Conservation (phyloP, 2,888 invertebrate species). For the Acrobasis repandana region DNA sequence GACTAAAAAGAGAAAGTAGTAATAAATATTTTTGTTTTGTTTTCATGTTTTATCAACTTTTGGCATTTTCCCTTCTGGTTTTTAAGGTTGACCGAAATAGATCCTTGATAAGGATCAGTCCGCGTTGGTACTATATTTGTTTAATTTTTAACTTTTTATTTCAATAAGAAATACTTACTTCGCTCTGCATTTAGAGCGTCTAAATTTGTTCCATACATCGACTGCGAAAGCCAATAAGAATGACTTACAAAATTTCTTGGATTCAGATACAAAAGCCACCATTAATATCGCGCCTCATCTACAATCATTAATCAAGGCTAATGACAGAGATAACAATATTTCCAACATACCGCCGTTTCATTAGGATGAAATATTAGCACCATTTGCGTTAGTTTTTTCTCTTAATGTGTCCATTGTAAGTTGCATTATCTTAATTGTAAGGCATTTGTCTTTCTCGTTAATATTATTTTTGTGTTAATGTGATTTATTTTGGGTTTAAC, state of each 20-base stretch:
- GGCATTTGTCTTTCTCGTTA: constrained; percentile 5
- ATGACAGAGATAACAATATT: constrained; percentile 57
- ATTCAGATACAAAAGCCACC: constrained; percentile 43
- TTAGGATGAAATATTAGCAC: constrained; percentile 39
- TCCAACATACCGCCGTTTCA: constrained; percentile 38
- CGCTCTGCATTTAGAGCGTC: neutral
- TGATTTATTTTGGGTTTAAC: constrained; percentile 2
- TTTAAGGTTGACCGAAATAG: too few species aligned
- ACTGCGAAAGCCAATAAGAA: constrained; percentile 8
- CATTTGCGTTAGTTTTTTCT: constrained; percentile 36
- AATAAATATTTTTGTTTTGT: too few species aligned
- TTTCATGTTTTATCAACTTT: too few species aligned
- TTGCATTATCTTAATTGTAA: constrained; percentile 23
- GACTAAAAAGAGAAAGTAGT: too few species aligned
- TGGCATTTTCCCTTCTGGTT: too few species aligned
- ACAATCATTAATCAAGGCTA: constrained; percentile 54
- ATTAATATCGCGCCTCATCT: constrained; percentile 46
- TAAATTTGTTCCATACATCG: neutral
- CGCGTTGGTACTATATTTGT: too few species aligned
- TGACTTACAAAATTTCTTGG: constrained; percentile 26
- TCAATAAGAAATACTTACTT: too few species aligned
- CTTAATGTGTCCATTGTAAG: constrained; percentile 23
- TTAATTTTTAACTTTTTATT: too few species aligned
- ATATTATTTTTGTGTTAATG: constrained; percentile 8
- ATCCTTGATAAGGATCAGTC: too few species aligned